A percentile compares a stretch with the other conserved stretches of the same genome.
Evolutionary conservation across 2,113 vertebrate genomes (phyloP).

Genomic region (Dendropsophus ebraccatus): DNA sequence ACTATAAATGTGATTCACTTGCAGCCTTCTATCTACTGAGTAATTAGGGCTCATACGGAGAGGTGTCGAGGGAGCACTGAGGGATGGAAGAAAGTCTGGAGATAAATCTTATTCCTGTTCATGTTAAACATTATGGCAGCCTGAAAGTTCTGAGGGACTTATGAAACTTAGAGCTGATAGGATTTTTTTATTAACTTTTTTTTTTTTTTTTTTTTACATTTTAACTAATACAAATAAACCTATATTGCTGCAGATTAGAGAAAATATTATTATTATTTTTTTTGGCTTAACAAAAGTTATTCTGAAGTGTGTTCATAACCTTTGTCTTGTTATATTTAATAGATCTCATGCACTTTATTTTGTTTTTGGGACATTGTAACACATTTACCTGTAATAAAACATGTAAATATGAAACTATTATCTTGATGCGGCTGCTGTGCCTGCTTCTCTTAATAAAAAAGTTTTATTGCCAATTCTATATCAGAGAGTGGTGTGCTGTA

Average conservation of each 20-base stretch:
- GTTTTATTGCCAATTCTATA: not conserved
- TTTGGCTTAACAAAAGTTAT: no score
- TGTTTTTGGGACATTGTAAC: not conserved
- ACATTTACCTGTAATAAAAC: not conserved
- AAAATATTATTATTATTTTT: no score
- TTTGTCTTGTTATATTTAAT: no score
- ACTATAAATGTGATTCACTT: constrained; percentile 41
- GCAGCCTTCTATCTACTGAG: constrained; percentile 9
- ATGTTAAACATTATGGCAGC: constrained; percentile 13
- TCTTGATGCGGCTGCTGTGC: not conserved
- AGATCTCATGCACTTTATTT: not conserved
- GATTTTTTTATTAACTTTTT: not conserved
- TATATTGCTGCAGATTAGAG: not conserved
- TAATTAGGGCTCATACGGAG: constrained; percentile 35
- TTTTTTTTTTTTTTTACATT: not conserved
- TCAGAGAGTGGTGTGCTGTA: not conserved
- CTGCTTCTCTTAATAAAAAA: not conserved
- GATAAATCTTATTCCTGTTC: constrained; percentile 16
- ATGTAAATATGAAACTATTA: not conserved
- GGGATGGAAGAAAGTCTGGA: constrained; percentile 2
- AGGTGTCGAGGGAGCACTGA: constrained; percentile 20
- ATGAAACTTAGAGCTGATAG: not conserved
- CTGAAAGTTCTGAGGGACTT: constrained; percentile 6
- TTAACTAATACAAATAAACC: not conserved
- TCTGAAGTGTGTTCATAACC: no score